Percentiles rank a stretch among this genome's conserved stretches.
These are phyloP conservation scores for Brachynemurus nebulosus DNA, from an alignment of 2,888 invertebrate species.

Conservation along the genomic window DNA sequence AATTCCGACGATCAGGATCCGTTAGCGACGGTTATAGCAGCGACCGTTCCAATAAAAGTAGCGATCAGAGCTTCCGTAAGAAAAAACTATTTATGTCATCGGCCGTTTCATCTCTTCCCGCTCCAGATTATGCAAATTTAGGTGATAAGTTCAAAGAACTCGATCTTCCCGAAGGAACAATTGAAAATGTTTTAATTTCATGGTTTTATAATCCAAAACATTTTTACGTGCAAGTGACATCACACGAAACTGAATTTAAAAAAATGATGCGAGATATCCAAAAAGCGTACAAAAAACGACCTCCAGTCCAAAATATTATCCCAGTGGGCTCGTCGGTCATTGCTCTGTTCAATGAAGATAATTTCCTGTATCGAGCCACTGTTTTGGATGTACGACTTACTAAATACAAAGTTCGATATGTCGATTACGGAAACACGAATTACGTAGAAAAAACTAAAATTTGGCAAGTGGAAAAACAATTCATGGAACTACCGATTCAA, in stretches of 20 bases:
- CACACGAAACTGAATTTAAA: conserved; percentile 38
- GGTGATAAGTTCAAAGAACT: conserved; percentile 36
- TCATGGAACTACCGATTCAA: conserved; percentile 52
- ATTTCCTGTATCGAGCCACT: conserved; percentile 55
- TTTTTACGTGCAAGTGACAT: conserved; percentile 39
- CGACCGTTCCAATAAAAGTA: neutral
- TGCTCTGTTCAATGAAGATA: conserved; percentile 56
- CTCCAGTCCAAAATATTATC: conserved; percentile 30
- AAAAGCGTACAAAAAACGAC: conserved; percentile 43
- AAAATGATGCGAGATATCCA: conserved; percentile 60
- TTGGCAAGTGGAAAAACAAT: conserved; percentile 52
- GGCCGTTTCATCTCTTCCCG: neutral
- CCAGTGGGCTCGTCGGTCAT: conserved; percentile 49
- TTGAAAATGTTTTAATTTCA: conserved; percentile 46
- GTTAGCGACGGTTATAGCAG: neutral
- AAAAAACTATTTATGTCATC: neutral
- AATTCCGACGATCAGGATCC: neutral
- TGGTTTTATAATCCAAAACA: conserved; percentile 65
- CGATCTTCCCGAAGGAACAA: conserved; percentile 35
- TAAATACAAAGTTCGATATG: conserved; percentile 52
- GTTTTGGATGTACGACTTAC: conserved; percentile 42
- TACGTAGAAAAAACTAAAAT: conserved; percentile 47
- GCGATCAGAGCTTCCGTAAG: conserved; percentile 1
- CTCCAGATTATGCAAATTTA: conserved; percentile 32
- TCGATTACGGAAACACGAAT: conserved; percentile 64